Percentiles rank a stretch among this genome's conserved stretches.
These are phyloP conservation scores for Dendrocincla tyrannina DNA, from an alignment of 2,797 vertebrate genomes.

Conservation along the genomic window DNA sequence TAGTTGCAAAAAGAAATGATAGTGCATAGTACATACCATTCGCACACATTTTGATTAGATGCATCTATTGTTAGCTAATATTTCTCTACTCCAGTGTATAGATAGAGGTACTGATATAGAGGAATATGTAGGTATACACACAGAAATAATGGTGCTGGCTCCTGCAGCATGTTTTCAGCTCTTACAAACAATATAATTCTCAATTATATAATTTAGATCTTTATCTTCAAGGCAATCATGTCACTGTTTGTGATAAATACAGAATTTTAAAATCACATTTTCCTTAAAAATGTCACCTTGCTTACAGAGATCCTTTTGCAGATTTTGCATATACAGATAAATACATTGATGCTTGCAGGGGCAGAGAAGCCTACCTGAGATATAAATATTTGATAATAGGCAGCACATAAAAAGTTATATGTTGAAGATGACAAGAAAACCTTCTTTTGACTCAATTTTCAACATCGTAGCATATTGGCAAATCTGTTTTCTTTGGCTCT, in stretches of 20 bases:
- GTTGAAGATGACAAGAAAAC: background rate
- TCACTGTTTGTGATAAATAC: background rate
- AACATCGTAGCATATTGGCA: background rate
- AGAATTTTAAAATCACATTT: background rate
- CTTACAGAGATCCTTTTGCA: background rate
- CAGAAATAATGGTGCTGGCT: slow-evolving; percentile 8
- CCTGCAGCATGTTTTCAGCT: slow-evolving; percentile 24
- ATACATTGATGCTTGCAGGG: background rate
- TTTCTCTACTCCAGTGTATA: slow-evolving; percentile 53
- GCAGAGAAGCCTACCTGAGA: background rate
- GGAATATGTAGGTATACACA: background rate
- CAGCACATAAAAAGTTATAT: background rate
- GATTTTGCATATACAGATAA: background rate
- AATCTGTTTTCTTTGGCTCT: background rate
- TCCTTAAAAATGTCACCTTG: background rate
- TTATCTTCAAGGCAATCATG: background rate
- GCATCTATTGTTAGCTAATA: slow-evolving; percentile 67
- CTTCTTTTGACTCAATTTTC: background rate
- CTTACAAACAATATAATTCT: slow-evolving; percentile 3
- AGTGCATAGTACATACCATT: slow-evolving; percentile 71
- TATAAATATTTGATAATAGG: background rate
- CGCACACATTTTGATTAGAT: slow-evolving; percentile 77
- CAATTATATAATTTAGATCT: background rate
- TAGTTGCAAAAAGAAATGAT: slow-evolving; percentile 78
- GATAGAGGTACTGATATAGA: slow-evolving; percentile 21